Evolutionary conservation across 1,140 invertebrate species (phyloP), one percentile per base, ranked within the genome.

Genomic region (Drosophila novamexicana): DNA sequence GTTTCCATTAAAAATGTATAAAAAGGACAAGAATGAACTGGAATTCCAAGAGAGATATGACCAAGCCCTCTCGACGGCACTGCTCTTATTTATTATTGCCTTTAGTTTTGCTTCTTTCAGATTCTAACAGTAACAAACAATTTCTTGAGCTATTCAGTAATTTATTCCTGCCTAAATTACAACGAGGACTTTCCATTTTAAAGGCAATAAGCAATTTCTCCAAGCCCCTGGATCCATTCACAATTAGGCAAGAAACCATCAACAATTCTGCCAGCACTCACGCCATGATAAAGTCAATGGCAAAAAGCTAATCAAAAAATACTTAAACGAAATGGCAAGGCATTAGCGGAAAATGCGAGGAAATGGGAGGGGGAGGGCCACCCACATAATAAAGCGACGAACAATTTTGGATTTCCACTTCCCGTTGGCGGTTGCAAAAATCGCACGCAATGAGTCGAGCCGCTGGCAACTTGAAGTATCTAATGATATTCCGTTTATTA

Each of bases 241-340:
- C 57, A 59, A 59, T 59, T 59, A 59, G 22, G 22, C 29, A 47
- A 34, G 10, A 59, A 42, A 1, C 57, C 57, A 18, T 36, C 57
- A 36, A 45, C 29, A 59, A 45, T 58, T 18, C 36, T 6, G 56
- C 7, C n/a, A 1, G 40, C 16, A 4, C 22, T 42, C 14, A 8
- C 9, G 2, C n/a, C 42, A 14, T 36, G 57, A 36, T 59, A 63
- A 52, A 63, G 52, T 45, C 50, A 69, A 63, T 62, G 61, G 34
- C 39, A 29, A 18, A 77, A 75, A 65, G 65, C 70, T 85, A 81
- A 85, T 85, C 81, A 85, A 86, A 86, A 85, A 86, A 73, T 75
- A 81, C 82, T 85, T 81, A 81, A 81, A 69, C 50, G 29, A 64
- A 77, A 84, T 74, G 56, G 58, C 57, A 65, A 50, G 67, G 62